Percentiles rank a stretch among this genome's conserved stretches.
These are phyloP conservation scores for Herminia tarsipennalis DNA, from an alignment of 2,888 invertebrate genomes.

Conservation along the genomic window DNA sequence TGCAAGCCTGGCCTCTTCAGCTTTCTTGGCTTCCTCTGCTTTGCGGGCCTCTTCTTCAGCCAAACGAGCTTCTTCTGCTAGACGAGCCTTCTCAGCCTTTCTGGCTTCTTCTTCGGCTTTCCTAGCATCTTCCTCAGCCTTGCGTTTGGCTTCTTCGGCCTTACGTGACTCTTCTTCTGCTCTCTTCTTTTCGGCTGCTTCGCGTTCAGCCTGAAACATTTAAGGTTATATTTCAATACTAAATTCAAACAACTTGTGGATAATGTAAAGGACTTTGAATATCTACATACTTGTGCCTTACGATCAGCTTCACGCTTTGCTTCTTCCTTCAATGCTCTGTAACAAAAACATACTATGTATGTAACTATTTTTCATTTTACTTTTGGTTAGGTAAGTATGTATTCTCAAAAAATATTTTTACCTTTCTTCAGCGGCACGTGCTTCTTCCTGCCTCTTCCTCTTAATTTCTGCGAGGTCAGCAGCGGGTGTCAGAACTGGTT, in stretches of 20 bases:
- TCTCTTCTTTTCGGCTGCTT: slow-evolving; percentile 76
- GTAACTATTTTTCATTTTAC: background rate
- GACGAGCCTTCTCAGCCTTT: slow-evolving; percentile 74
- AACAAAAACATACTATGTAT: slow-evolving; percentile 36
- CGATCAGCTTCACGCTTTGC: slow-evolving; percentile 81
- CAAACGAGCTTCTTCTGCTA: slow-evolving; percentile 74
- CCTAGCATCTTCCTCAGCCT: slow-evolving; percentile 78
- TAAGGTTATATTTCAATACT: background rate
- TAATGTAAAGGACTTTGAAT: background rate
- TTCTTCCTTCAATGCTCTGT: slow-evolving; percentile 82
- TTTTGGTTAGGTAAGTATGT: background rate
- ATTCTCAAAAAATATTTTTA: slow-evolving; percentile 49
- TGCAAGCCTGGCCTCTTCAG: slow-evolving; percentile 69
- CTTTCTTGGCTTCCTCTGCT: slow-evolving; percentile 71
- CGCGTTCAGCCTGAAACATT: slow-evolving; percentile 65
- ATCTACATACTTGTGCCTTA: slow-evolving; percentile 74
- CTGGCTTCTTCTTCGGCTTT: slow-evolving; percentile 79
- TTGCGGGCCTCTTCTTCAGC: slow-evolving; percentile 67
- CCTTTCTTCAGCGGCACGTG: slow-evolving; percentile 87
- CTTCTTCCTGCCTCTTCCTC: slow-evolving; percentile 87
- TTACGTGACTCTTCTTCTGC: slow-evolving; percentile 85
- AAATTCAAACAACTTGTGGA: background rate
- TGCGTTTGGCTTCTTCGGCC: slow-evolving; percentile 81
- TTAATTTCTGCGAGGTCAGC: slow-evolving; percentile 83
- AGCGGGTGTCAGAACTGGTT: slow-evolving; percentile 77